A percentile compares a stretch with the other conserved stretches of the same genome.
These are phyloP conservation scores for Falco columbarius DNA, from an alignment of 2,797 vertebrate species.

Conservation along the genomic window DNA sequence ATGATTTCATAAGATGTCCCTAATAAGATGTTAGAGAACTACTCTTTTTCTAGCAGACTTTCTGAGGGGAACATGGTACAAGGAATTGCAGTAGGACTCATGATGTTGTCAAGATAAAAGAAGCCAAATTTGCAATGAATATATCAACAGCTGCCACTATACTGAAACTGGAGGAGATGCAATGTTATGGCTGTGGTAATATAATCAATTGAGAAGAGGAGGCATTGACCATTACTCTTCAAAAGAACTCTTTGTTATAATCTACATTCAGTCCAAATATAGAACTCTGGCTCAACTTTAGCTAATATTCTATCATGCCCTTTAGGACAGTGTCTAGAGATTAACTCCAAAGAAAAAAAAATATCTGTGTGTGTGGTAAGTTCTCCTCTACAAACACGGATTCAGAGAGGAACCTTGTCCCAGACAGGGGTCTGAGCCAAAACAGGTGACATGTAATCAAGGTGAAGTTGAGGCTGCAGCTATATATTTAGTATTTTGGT, in stretches of 20 bases:
- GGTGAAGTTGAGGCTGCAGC: background rate
- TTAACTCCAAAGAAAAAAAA: background rate
- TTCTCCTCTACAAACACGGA: background rate
- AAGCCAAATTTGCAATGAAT: background rate
- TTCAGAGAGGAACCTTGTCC: background rate
- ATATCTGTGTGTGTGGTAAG: background rate
- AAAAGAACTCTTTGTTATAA: constrained; percentile 50
- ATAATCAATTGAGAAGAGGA: background rate
- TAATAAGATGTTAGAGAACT: background rate
- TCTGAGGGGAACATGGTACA: background rate
- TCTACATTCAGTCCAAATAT: constrained; percentile 21
- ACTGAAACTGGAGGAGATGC: background rate
- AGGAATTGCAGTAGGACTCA: background rate
- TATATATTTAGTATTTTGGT: background rate
- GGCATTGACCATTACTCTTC: background rate
- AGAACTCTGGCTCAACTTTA: constrained; percentile 9
- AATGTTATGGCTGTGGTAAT: background rate
- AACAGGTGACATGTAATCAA: background rate
- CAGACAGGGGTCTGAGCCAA: background rate
- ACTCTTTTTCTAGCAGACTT: background rate
- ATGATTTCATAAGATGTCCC: background rate
- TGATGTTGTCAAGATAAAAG: background rate
- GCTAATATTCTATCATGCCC: background rate
- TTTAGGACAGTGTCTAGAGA: background rate
- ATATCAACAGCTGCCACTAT: background rate